These are phyloP conservation scores for Dryobota labecula DNA, from an alignment of 2,888 invertebrate species.

Conservation along the genomic window DNA sequence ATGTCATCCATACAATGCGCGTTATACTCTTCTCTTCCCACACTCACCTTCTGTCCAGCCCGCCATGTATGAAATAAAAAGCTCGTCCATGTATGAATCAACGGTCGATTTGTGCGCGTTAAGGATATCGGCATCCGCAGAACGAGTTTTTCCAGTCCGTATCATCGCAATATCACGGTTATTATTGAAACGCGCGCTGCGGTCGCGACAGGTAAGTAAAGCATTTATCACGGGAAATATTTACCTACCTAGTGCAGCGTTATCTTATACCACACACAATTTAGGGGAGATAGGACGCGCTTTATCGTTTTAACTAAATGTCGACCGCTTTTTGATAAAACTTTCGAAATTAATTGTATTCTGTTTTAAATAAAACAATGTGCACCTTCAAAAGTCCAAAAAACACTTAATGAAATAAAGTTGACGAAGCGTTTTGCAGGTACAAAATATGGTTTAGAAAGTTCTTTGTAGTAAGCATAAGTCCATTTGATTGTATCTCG, in stretches of 20 bases:
- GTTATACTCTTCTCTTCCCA: constrained; percentile 17
- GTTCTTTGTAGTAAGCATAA: constrained; percentile 78
- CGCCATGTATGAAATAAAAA: constrained; percentile 71
- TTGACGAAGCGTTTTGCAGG: constrained; percentile 45
- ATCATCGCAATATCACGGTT: constrained; percentile 91
- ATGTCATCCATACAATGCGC: constrained; percentile 70
- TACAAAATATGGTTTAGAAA: constrained; percentile 83
- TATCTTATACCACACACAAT: constrained; percentile 76
- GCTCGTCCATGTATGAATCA: constrained; percentile 58
- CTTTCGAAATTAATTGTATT: constrained; percentile 36
- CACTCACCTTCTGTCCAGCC: constrained; percentile 3
- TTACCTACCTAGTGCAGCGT: constrained; percentile 80
- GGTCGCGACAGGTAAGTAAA: constrained; percentile 89
- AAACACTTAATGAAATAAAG: constrained; percentile 15
- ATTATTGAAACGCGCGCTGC: constrained; percentile 89
- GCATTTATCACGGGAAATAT: constrained; percentile 88
- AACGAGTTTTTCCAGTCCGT: constrained; percentile 91
- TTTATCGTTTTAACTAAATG: constrained; percentile 69
- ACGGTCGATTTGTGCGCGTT: constrained; percentile 78
- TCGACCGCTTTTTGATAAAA: constrained; percentile 53
- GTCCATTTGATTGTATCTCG: constrained; percentile 84
- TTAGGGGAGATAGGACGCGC: constrained; percentile 77
- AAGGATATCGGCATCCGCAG: constrained; percentile 90
- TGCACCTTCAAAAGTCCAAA: not conserved
- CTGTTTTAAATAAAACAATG: not conserved